phyloP scores from a whole-genome alignment of 1,140 invertebrate genomes.

The Ips typographus region DNA sequence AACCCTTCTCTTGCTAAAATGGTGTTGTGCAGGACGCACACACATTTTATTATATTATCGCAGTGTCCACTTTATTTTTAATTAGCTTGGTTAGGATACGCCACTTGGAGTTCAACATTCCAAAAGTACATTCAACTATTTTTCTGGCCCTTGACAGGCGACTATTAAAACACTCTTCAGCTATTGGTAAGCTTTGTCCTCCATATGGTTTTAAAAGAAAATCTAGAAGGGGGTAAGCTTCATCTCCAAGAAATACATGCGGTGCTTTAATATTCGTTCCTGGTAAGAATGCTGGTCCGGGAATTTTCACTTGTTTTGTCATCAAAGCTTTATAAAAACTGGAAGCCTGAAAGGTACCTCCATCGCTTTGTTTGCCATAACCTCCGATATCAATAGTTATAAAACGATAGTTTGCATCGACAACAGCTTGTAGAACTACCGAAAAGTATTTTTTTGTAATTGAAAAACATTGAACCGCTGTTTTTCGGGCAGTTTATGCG shows the following conservation, averaged over 20 bases:
- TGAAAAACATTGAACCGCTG: conserved; percentile 50
- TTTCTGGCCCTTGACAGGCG: too few species aligned
- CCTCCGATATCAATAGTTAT: conserved; percentile 53
- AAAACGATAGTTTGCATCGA: conserved; percentile 55
- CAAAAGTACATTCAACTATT: too few species aligned
- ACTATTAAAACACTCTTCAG: too few species aligned
- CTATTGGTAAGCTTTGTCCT: too few species aligned
- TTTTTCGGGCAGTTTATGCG: conserved; percentile 44
- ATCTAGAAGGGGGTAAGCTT: conserved; percentile 31
- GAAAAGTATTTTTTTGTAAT: conserved; percentile 54
- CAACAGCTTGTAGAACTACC: conserved; percentile 54
- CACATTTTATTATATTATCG: too few species aligned
- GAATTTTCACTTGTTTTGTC: conserved; percentile 11
- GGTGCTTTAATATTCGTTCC: conserved; percentile 26
- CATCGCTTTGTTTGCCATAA: conserved; percentile 52
- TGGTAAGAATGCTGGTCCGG: conserved; percentile 5
- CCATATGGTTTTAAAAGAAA: background rate
- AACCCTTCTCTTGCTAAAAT: too few species aligned
- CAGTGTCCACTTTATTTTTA: too few species aligned
- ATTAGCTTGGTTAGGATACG: too few species aligned
- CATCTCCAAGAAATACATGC: conserved; percentile 32
- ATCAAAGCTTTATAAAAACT: conserved; percentile 13
- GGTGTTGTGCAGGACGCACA: too few species aligned
- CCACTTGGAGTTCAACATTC: too few species aligned
- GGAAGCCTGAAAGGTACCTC: conserved; percentile 42